Base-by-base conservation (phyloP, 2,888 invertebrate species). In the Leptopterna dolabrata region DNA sequence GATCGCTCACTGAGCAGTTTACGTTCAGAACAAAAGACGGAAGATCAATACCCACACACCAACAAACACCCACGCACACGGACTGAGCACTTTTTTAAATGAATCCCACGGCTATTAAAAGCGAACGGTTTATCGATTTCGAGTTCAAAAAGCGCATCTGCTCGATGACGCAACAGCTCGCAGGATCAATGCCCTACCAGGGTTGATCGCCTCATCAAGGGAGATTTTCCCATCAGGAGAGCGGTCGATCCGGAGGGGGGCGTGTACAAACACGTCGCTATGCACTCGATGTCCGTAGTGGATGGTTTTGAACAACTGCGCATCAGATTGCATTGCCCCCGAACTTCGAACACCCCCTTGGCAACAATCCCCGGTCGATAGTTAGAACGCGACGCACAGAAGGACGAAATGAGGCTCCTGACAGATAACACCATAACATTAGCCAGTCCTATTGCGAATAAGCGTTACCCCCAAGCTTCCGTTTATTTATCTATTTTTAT, bases 151-250 rank as follows among this genome's bases (percentile, higher is more conserved):
- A 73, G 41, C 73, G 41, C 73, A 73, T 73, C 73, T 73, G 73
- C 36, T 73, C 73, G 30, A 30, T 73, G 73, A 73, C 73, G 73
- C 73, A 73, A 73, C 73, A 73, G 73, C 73, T 30, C 30, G 73
- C 16, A 36, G 19, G 73, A 36, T 16, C 73, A 36, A 6, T 73
- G 73, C 73, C 73, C 73, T 36, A 4, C 0, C 4, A 51, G n/a
- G 36, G 36, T 36, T 36, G 51, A 51, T 51, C n/a, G 14, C 51
- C 51, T n/a, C n/a, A 27, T 63, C 63, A 27, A 63, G 19, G 19
- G 51, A 63, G 24, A 24, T 63, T 63, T 63, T 24, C 63, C 63
- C 63, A 9, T 63, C 47, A 3, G 13, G 19, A 13, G 24, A 24
- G 63, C 19, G 63, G 63, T 63, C 63, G 63, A 63, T 63, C 63